phyloP scores from a whole-genome alignment of 2,797 vertebrate species.

The Diglossa cyanea region DNA sequence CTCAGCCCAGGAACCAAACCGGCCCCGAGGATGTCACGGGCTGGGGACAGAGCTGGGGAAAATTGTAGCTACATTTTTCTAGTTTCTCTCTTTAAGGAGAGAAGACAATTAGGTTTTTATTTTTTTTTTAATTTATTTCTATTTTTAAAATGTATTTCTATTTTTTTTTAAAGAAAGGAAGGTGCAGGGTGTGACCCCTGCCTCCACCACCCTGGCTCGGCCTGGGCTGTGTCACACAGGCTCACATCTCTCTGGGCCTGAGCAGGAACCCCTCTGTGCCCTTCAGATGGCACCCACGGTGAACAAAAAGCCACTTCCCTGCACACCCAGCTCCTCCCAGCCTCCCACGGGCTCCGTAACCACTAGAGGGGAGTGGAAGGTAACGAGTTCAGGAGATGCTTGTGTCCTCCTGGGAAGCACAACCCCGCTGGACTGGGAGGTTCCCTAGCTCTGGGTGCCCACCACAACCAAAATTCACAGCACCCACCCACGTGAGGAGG shows the following conservation, averaged over 20 bases:
- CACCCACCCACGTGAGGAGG: fast-evolving
- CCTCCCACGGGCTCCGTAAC: background rate
- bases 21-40: background rate
- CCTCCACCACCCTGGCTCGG: background rate
- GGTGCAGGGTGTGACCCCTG: background rate
- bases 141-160: background rate
- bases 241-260: fast-evolving
- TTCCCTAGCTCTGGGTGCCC: background rate
- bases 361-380: conserved; percentile 41
- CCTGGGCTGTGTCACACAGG: background rate
- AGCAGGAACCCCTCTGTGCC: background rate
- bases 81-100: background rate
- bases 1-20: background rate
- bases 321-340: background rate
- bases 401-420: background rate
- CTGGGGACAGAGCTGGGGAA: fast-evolving
- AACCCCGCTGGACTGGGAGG: background rate
- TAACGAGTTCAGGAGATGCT: background rate
- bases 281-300: background rate
- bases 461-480: background rate
- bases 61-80: background rate
- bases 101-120: background rate
- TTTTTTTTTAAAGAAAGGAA: background rate
- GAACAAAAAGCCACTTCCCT: background rate
- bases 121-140: background rate